These are phyloP conservation scores for Pachypanchax playfairii DNA, from an alignment of 2,113 vertebrate species.

Conservation along the genomic window DNA sequence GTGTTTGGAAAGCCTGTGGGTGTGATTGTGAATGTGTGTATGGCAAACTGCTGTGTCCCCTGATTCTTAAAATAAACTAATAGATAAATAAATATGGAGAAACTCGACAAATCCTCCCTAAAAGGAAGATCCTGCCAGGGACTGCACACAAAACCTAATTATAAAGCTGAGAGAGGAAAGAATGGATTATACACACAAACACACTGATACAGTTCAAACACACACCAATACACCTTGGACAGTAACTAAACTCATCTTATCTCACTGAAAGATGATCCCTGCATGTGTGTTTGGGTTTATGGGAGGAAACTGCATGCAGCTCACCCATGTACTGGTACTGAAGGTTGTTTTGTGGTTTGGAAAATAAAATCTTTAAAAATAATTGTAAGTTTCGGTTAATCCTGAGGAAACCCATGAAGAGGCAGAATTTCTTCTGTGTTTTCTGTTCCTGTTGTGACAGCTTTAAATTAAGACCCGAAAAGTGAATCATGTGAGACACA, in stretches of 20 bases:
- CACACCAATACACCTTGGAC: background rate
- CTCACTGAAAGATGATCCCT: conserved; percentile 6
- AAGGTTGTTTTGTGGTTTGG: conserved; percentile 14
- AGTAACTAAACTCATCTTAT: conserved; percentile 26
- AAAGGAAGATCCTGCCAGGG: background rate
- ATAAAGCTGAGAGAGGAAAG: background rate
- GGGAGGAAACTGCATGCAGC: background rate
- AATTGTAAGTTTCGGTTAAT: background rate
- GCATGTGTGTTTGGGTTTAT: background rate
- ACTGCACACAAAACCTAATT: conserved; percentile 2
- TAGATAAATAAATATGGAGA: conserved; percentile 3
- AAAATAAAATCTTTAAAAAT: conserved; percentile 35
- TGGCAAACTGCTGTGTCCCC: conserved; percentile 3
- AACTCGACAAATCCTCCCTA: background rate
- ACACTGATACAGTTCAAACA: conserved; percentile 2
- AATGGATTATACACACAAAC: background rate
- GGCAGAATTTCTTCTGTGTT: background rate
- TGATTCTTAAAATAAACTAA: background rate
- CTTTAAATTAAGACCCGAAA: too few relatives aligned
- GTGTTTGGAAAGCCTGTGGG: conserved; percentile 10
- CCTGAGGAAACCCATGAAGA: background rate
- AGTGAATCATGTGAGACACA: too few relatives aligned
- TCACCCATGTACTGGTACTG: background rate
- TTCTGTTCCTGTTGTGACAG: too few relatives aligned
- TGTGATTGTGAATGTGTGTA: background rate